A percentile compares a stretch with the other conserved stretches of the same genome.
Evolutionary conservation across 2,888 invertebrate species (phyloP).

Genomic region (Empis stercorea): DNA sequence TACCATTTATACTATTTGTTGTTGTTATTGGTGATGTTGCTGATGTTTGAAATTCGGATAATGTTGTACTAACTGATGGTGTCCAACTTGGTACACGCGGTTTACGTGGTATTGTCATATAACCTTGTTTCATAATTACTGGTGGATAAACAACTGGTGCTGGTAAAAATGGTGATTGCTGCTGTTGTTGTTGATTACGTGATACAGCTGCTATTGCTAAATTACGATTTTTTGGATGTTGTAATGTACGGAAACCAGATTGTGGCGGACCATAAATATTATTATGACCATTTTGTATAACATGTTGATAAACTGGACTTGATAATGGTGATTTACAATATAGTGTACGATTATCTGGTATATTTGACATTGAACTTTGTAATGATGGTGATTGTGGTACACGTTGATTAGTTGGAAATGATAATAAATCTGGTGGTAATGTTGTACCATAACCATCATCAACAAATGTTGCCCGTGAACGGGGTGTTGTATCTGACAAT

Average conservation of each 20-base stretch:
- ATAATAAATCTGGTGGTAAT: slow-evolving; percentile 68
- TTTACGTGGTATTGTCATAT: slow-evolving; percentile 74
- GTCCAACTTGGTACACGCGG: slow-evolving; percentile 76
- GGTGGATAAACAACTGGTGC: slow-evolving; percentile 53
- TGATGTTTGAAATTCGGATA: slow-evolving; percentile 33
- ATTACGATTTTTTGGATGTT: slow-evolving; percentile 49
- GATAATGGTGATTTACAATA: slow-evolving; percentile 37
- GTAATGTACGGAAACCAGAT: slow-evolving; percentile 62
- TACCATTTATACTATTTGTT: slow-evolving; percentile 19
- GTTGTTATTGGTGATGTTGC: slow-evolving; percentile 25
- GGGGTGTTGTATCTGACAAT: slow-evolving; percentile 45
- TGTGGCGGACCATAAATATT: slow-evolving; percentile 51
- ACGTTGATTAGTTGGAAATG: slow-evolving; percentile 52
- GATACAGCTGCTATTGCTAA: slow-evolving; percentile 29
- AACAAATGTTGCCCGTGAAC: slow-evolving; percentile 37
- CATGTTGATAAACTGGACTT: slow-evolving; percentile 48
- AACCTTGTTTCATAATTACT: slow-evolving; percentile 52
- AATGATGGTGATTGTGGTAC: slow-evolving; percentile 62
- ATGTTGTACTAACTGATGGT: slow-evolving; percentile 44
- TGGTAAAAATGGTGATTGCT: slow-evolving; percentile 60
- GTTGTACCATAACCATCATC: slow-evolving; percentile 43
- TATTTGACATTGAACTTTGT: slow-evolving; percentile 70
- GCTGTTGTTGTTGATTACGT: slow-evolving; percentile 22
- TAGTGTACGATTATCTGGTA: slow-evolving; percentile 40
- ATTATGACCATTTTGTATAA: slow-evolving; percentile 31